These are phyloP conservation scores for Vultur gryphus DNA, from an alignment of 2,797 vertebrate species.

Conservation along the genomic window DNA sequence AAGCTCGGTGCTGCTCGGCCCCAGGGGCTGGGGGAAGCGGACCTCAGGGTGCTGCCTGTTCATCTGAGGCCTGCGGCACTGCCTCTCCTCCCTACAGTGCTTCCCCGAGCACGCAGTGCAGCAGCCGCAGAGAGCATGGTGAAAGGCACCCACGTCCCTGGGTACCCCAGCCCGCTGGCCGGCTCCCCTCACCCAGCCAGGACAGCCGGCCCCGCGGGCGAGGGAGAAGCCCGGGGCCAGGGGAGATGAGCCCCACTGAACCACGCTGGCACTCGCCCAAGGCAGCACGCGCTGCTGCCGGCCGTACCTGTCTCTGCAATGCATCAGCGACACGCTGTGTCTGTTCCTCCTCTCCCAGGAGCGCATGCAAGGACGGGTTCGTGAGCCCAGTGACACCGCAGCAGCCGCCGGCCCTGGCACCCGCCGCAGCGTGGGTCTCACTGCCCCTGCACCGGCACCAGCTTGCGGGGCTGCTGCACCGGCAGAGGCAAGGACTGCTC, in stretches of 20 bases:
- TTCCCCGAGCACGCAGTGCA: rapidly evolving
- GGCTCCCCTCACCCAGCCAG: background rate
- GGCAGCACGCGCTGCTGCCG: background rate
- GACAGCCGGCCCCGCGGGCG: rapidly evolving
- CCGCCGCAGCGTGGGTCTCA: background rate
- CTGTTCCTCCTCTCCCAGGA: background rate
- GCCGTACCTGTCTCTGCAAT: background rate
- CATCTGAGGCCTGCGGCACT: background rate
- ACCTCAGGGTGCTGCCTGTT: background rate
- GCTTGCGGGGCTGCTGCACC: background rate
- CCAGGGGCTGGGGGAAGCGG: background rate
- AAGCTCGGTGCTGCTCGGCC: rapidly evolving
- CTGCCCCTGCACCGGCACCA: background rate
- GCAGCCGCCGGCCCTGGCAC: background rate
- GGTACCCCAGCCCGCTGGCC: too few species aligned
- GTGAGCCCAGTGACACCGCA: background rate
- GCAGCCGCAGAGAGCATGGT: background rate
- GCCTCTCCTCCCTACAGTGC: background rate
- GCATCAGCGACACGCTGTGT: background rate
- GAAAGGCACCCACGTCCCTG: rapidly evolving
- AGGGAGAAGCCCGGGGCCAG: background rate
- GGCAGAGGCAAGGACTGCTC: rapidly evolving
- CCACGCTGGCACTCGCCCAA: background rate
- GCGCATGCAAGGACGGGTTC: rapidly evolving
- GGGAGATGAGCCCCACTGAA: background rate